Evolutionary conservation across 2,797 vertebrate genomes (phyloP), one percentile per base, ranked within the genome.

Genomic region (Cetoscarus ocellatus): DNA sequence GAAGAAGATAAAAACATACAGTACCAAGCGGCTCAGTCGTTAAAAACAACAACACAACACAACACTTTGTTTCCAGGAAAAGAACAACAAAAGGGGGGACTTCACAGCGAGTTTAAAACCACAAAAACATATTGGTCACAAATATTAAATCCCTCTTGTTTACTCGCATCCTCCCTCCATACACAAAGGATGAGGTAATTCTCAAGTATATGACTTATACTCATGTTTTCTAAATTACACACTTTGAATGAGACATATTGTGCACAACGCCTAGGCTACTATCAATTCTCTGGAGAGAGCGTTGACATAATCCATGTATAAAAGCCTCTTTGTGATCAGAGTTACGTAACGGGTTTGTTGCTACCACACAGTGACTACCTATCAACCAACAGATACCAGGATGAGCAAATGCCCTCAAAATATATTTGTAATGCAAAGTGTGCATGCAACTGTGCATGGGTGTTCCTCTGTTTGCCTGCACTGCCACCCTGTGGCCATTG

Each of bases 331-430:
- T 58, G 58, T 60, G 61, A 77, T 71, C 42, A 71, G 44, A 19
- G 47, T 92, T 88, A 91, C 69, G 79, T 67, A 90, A 91, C 50
- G 66, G 70, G 55, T 80, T 80, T 83, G 82, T 84, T 85, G 81
- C 73, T 80, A 74, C 81, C 77, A 80, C 63, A 85, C 45, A 73
- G 75, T 75, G 79, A 86, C 80, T 82, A 78, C 79, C 76, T 84
- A 75, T 83, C 73, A 83, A 83, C 64, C 82, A 82, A 13, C 80
- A 80, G 73, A 76, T 73, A 80, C 59, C 67, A 79, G 34, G 49
- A 79, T 65, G 70, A 80, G 65, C 70, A 76, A 77, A 85, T 78
- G 75, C 82, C 62, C 75, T 73, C 75, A 57, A 80, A 88, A 82
- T 79, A 79, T 82, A 51, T 51, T 77, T 85, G 69, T 60, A 73